phyloP scores from a whole-genome alignment of 2,797 vertebrate genomes.

The Meda fulgida region DNA sequence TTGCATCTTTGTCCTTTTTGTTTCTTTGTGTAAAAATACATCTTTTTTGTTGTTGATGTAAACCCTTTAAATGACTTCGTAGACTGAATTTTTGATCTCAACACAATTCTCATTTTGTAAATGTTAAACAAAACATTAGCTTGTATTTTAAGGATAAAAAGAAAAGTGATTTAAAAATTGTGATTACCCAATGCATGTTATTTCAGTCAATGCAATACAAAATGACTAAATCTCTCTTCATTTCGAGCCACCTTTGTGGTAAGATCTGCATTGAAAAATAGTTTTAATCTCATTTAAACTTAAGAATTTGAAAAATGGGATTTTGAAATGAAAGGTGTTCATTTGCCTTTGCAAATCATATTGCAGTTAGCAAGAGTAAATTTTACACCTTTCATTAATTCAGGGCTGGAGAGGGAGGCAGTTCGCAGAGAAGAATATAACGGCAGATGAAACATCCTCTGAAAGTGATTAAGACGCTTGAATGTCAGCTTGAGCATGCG shows the following conservation, averaged over 20 bases:
- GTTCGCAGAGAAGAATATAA: slow-evolving; percentile 51
- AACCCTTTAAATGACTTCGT: not conserved
- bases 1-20: not conserved
- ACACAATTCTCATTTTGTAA: not conserved
- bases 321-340: slow-evolving; percentile 67
- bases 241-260: slow-evolving; percentile 42
- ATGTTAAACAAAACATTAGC: not conserved
- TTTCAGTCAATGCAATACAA: slow-evolving; percentile 15
- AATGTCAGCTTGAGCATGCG: slow-evolving; percentile 69
- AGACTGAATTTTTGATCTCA: not conserved
- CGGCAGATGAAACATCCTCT: slow-evolving; percentile 56
- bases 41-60: not conserved
- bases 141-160: not conserved
- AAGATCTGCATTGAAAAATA: slow-evolving; percentile 45
- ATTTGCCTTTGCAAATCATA: slow-evolving; percentile 66
- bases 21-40: not conserved
- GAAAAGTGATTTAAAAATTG: not conserved
- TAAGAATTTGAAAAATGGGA: slow-evolving; percentile 61
- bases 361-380: slow-evolving; percentile 55
- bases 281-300: slow-evolving; percentile 66
- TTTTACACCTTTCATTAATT: slow-evolving; percentile 69
- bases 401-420: slow-evolving; percentile 55
- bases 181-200: not conserved
- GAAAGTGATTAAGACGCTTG: slow-evolving; percentile 69
- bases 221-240: slow-evolving; percentile 40